These are phyloP conservation scores for Holacanthella duospinosa DNA, from an alignment of 2,888 invertebrate genomes.

Conservation along the genomic window DNA sequence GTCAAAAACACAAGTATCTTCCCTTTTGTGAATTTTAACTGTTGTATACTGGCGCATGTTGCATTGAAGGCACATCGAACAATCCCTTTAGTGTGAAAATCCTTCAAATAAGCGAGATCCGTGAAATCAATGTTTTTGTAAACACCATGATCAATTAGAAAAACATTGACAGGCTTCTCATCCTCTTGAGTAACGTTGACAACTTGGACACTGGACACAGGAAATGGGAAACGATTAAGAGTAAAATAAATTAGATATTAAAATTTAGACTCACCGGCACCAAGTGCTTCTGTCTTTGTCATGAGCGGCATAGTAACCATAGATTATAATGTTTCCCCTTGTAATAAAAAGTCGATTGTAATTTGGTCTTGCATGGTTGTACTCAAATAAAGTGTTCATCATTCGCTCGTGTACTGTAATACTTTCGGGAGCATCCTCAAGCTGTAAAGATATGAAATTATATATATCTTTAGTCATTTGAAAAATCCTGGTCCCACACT, in stretches of 20 bases:
- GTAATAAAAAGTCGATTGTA: neutral
- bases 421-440: too few relatives aligned
- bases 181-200: neutral
- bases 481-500: too few relatives aligned
- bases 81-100: neutral
- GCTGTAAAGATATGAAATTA: too few relatives aligned
- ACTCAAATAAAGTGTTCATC: too few relatives aligned
- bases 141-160: neutral
- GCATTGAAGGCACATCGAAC: neutral
- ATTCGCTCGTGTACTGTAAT: too few relatives aligned
- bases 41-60: neutral
- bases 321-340: neutral
- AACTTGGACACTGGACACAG: neutral
- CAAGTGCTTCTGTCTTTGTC: neutral
- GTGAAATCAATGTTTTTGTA: neutral
- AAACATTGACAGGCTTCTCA: neutral
- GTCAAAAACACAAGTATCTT: neutral
- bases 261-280: neutral
- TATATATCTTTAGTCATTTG: too few relatives aligned
- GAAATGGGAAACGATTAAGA: neutral
- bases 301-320: neutral
- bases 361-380: too few relatives aligned
- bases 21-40: too few relatives aligned
- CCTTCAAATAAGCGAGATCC: neutral
- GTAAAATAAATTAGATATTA: too few relatives aligned